Evolutionary conservation across 2,888 invertebrate genomes (phyloP), one percentile per base, ranked within the genome.

Genomic region (Glyphotaelius pellucidus): DNA sequence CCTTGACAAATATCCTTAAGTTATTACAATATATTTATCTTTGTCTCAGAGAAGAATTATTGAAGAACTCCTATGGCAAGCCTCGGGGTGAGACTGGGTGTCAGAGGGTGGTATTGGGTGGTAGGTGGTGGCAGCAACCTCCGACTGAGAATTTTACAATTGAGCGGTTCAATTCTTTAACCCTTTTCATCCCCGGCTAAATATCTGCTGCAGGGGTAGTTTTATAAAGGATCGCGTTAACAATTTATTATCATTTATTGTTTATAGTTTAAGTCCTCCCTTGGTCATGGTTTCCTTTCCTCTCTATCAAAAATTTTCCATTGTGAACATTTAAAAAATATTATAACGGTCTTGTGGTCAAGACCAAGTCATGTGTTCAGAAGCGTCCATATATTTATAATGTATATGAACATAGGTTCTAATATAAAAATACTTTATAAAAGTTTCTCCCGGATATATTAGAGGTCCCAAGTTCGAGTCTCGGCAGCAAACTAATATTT

Each of bases 111-210:
- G 80, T 25, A 35, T 3, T 30, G 11, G 25, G n/a, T 11, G 89
- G 19, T 5, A 15, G 67, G 87, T 15, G 67, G n/a, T n/a, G 32
- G 80, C 35, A 80, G 42, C 3, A 42, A 30, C 84, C 30, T 47
- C 52, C 31, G 31, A 32, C 81, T 32, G 52, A 88, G 81, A 79
- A 89, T 91, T 91, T 89, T 84, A 91, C 91, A 89, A 89, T 67
- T 89, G 89, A 91, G 87, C 80, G 89, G 88, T 32, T 89, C 89
- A 89, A 89, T 91, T 91, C 89, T 89, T 91, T 89, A 67, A 91
- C 91, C 91, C 91, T 84, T 89, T 91, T 81, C 83, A 90, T 87
- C 52, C 87, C 14, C 31, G 35, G 25, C 86, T 80, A n/a, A 88
- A 87, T 87, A 88, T 47, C 81, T 88, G 81, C 42, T 88, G 25